These are phyloP conservation scores for Hafferia zeledoni DNA, from an alignment of 2,797 vertebrate genomes.

Conservation along the genomic window DNA sequence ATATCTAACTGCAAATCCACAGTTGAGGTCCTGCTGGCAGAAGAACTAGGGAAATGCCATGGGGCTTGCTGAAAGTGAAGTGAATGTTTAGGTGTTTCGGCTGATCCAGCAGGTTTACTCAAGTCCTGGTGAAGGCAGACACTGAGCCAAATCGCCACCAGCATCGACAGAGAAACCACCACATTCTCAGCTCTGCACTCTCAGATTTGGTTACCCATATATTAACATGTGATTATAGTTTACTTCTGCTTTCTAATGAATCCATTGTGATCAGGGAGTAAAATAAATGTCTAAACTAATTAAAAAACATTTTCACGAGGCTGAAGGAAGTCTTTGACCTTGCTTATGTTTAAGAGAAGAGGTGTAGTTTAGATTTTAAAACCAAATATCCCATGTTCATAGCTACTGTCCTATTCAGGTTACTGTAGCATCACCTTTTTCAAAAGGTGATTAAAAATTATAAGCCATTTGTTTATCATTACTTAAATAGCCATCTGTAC, in stretches of 20 bases:
- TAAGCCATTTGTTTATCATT: background rate
- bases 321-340: background rate
- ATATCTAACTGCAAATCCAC: background rate
- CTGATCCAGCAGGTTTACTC: conserved; percentile 45
- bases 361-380: background rate
- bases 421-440: background rate
- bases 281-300: background rate
- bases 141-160: conserved; percentile 34
- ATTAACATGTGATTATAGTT: background rate
- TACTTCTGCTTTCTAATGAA: background rate
- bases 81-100: background rate
- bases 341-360: background rate
- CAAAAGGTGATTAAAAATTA: background rate
- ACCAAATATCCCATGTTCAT: background rate
- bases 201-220: background rate
- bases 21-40: conserved; percentile 33
- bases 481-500: background rate
- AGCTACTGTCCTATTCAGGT: background rate
- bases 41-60: conserved; percentile 9
- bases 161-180: background rate
- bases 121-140: background rate
- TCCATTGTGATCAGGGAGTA: background rate
- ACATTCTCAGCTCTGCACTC: background rate
- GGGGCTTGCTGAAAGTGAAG: conserved; percentile 24
- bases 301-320: background rate